phyloP scores from a whole-genome alignment of 2,888 invertebrate species.

The Stenotaenia linearis region DNA sequence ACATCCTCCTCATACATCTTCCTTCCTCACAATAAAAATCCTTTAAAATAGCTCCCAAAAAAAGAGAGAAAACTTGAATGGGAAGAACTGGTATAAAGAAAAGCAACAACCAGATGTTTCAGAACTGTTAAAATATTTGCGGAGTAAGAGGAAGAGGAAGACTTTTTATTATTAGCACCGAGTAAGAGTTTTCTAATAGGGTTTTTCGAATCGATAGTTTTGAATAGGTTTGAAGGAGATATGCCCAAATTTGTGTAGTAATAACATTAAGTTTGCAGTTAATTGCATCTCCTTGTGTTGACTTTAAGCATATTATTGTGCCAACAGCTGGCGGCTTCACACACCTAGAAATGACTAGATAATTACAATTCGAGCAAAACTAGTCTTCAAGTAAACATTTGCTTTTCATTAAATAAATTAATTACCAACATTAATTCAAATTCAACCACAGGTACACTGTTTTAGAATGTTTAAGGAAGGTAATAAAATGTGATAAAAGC shows the following conservation, averaged over 20 bases:
- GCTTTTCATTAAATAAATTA: not conserved
- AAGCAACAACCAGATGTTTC: not conserved
- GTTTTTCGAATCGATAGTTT: not conserved
- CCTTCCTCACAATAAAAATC: not conserved
- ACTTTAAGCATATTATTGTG: not conserved
- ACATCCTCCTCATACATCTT: not conserved
- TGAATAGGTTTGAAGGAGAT: not conserved
- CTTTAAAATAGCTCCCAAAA: not conserved
- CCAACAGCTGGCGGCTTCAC: not conserved
- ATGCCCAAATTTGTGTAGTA: not conserved
- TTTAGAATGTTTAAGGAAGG: too few relatives aligned
- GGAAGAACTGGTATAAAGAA: too few relatives aligned
- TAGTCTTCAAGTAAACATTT: not conserved
- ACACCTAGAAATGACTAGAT: not conserved
- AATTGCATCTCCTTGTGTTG: not conserved
- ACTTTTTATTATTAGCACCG: not conserved
- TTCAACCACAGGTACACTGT: not conserved
- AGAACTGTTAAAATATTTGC: not conserved
- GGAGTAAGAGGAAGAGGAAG: not conserved
- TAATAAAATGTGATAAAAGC: too few relatives aligned
- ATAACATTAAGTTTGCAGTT: not conserved
- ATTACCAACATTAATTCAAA: not conserved
- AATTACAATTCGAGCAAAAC: not conserved
- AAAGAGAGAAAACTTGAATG: not conserved
- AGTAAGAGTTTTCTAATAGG: not conserved